Evolutionary conservation across 2,888 invertebrate species (phyloP), one percentile per base, ranked within the genome.

Genomic region (Dynastes maya): DNA sequence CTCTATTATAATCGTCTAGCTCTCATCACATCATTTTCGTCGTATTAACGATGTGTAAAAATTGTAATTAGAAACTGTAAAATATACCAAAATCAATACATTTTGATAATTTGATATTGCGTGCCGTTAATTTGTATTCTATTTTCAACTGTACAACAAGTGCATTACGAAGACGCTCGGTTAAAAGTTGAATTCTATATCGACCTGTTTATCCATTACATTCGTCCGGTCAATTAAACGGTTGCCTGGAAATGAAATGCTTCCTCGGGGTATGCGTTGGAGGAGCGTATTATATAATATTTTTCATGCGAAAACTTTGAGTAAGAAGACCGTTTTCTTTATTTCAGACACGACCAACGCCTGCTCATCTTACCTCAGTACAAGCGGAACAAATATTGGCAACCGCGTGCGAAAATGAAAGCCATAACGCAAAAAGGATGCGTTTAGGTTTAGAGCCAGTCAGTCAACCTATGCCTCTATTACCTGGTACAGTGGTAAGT

Each of bases 351-450:
- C 93, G 98, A 85, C 97, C 98, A 80, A 98, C 98, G 75, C 98
- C 98, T 83, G 98, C 98, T 82, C 98, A 98, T 90, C 92, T 98
- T 87, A 98, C 98, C 76, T 98, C 98, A 83, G 97, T 97, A 83
- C 97, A 97, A 89, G 98, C 98, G 75, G 98, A 98, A 89, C 96
- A 97, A 89, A 97, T 98, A 87, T 91, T 98, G 87, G 97, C 98
- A 82, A 95, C 96, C 87, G 98, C 98, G 81, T 98, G 98, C 89
- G 98, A 98, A 90, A 98, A 98, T 89, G 98, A 98, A 91, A 97
- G 97, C 90, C 95, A 97, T 90, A 98, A 98, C 90, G 98, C 98
- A 80, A 98, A 98, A 90, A 93, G 98, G 87, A 98, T 98, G 98
- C 93, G 98, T 83, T 92, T 98, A 87, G 98, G 98, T 71, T 91